Evolutionary conservation across 2,797 vertebrate genomes (phyloP).

Genomic region (Mallotus villosus): DNA sequence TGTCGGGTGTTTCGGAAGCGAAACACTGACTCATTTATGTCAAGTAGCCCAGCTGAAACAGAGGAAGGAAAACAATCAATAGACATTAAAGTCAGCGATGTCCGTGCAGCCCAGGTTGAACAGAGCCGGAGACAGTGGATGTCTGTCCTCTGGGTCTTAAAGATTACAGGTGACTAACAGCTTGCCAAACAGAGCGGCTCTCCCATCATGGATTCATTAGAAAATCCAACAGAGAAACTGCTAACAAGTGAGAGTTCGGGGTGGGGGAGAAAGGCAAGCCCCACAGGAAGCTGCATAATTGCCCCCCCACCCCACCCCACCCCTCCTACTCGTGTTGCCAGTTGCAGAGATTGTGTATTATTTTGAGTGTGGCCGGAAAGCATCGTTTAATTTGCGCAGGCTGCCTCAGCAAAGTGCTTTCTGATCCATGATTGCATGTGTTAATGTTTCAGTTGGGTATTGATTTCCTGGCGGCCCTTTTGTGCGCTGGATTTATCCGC

Average conservation of each 20-base stretch:
- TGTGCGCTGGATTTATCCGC: constrained; percentile 85
- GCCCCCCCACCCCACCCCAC: constrained; percentile 30
- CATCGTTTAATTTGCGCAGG: constrained; percentile 82
- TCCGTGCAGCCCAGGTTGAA: constrained; percentile 67
- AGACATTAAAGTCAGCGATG: constrained; percentile 67
- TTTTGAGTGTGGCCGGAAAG: constrained; percentile 74
- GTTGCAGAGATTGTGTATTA: constrained; percentile 63
- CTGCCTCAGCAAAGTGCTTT: constrained; percentile 83
- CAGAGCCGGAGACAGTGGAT: constrained; percentile 59
- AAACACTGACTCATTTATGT: constrained; percentile 67
- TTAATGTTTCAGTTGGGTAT: constrained; percentile 94
- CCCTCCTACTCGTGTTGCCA: constrained; percentile 45
- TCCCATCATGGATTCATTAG: constrained; percentile 52
- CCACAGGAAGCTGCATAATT: constrained; percentile 55
- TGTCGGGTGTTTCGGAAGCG: constrained; percentile 53
- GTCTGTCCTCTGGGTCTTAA: constrained; percentile 61
- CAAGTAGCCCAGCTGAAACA: constrained; percentile 62
- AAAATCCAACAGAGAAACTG: constrained; percentile 21
- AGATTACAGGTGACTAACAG: constrained; percentile 74
- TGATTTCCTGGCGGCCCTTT: constrained; percentile 88
- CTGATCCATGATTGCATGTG: constrained; percentile 88
- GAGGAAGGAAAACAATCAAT: constrained; percentile 69
- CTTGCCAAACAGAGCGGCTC: constrained; percentile 41
- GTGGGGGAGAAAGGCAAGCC: constrained; percentile 9
- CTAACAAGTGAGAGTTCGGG: constrained; percentile 47